These are phyloP conservation scores for Bucco capensis DNA, from an alignment of 2,113 vertebrate genomes.

Conservation along the genomic window DNA sequence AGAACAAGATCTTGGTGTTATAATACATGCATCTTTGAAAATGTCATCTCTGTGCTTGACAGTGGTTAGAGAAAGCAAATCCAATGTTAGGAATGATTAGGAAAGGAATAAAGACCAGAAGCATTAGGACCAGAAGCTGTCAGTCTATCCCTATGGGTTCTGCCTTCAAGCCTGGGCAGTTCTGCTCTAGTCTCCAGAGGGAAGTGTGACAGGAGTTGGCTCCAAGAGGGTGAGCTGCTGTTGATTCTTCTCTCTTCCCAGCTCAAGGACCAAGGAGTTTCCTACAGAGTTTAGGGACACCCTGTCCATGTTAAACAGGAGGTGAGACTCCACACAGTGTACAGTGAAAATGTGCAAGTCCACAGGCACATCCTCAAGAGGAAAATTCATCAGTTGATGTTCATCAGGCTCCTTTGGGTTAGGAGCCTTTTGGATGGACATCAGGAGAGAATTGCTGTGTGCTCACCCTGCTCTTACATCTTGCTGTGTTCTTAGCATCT, in stretches of 20 bases:
- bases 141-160: background rate
- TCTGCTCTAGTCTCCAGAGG: background rate
- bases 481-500: background rate
- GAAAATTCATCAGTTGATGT: background rate
- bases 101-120: background rate
- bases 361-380: accelerated
- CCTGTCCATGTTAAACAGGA: accelerated
- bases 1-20: slow-evolving; percentile 28
- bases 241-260: background rate
- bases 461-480: background rate
- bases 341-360: background rate
- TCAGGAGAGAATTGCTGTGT: background rate
- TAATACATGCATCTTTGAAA: slow-evolving; percentile 32
- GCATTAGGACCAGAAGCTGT: background rate
- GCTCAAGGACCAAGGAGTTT: too few relatives aligned
- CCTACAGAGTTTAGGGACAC: background rate
- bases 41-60: slow-evolving; percentile 22
- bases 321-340: background rate
- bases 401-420: background rate
- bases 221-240: background rate
- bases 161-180: background rate
- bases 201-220: background rate
- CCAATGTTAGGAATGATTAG: slow-evolving; percentile 12
- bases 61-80: slow-evolving; percentile 4
- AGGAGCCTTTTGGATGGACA: background rate